Percentiles rank a stretch among this genome's conserved stretches.
phyloP scores from a whole-genome alignment of 2,888 invertebrate species.

The Hoplodrina blanda region DNA sequence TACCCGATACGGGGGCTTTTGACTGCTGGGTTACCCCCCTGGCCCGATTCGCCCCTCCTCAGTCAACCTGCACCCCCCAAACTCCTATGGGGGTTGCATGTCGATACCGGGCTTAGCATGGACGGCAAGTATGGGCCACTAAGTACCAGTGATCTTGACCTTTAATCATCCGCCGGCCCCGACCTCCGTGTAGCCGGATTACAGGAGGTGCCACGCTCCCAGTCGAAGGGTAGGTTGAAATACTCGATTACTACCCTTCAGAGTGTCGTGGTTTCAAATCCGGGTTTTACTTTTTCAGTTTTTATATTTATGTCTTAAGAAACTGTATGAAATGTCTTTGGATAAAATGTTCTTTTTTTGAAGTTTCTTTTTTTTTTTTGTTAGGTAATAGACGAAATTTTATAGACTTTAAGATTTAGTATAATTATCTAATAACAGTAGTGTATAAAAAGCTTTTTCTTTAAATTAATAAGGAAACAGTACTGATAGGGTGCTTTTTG shows the following conservation, averaged over 20 bases:
- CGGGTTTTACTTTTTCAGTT: neutral
- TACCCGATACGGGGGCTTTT: conserved; percentile 99
- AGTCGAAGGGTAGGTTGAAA: conserved; percentile 13
- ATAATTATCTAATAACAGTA: neutral
- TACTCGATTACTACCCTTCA: neutral
- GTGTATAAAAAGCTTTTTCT: no score
- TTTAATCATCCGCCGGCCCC: conserved; percentile 26
- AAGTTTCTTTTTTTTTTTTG: no score
- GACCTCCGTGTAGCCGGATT: conserved; percentile 42
- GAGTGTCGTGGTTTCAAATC: conserved; percentile 14
- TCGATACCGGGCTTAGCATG: conserved; percentile 99
- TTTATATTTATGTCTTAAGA: neutral
- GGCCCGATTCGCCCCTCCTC: conserved; percentile 99
- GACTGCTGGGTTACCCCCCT: conserved; percentile 99
- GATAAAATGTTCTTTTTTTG: neutral
- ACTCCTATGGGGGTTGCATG: conserved; percentile 97
- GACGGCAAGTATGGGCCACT: conserved; percentile 86
- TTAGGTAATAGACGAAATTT: neutral
- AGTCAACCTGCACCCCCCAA: conserved; percentile 93
- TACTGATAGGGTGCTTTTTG: no score
- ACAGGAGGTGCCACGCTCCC: conserved; percentile 45
- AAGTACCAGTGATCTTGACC: conserved; percentile 1
- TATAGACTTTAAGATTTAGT: no score
- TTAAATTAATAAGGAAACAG: no score
- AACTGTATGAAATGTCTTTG: neutral